Conservation (phyloP, 2,113 vertebrate genomes). For the Thomomys bottae region DNA sequence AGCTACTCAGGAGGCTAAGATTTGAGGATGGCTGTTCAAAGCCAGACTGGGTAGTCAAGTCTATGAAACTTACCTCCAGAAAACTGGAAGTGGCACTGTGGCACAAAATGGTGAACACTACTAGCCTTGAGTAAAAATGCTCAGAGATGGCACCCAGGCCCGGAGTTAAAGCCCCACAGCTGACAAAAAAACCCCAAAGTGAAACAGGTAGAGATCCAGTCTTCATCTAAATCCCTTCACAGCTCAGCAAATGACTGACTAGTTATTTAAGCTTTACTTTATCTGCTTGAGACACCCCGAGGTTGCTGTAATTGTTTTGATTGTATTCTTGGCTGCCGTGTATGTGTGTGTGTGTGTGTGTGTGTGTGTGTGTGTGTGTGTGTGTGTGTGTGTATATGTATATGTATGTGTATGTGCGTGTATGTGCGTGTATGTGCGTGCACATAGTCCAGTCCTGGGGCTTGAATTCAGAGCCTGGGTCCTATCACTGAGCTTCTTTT, state of each 20-base stretch:
- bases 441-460: background rate
- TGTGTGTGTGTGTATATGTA: background rate
- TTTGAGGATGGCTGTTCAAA: background rate
- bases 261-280: background rate
- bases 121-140: no score
- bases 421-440: background rate
- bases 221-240: background rate
- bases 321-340: background rate
- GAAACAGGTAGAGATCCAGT: background rate
- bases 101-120: no score
- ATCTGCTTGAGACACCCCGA: background rate
- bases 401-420: background rate
- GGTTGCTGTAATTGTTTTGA: background rate
- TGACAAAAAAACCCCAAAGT: no score
- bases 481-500: no score
- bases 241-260: background rate
- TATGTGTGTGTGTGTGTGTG: background rate
- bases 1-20: no score
- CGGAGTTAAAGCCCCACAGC: no score
- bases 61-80: no score
- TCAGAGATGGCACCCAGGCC: no score
- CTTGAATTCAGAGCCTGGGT: no score
- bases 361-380: background rate
- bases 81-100: no score
- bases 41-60: no score